A percentile compares a stretch with the other conserved stretches of the same genome.
Conservation (phyloP, 2,797 vertebrate species). For the Acanthurus leucopareius region DNA sequence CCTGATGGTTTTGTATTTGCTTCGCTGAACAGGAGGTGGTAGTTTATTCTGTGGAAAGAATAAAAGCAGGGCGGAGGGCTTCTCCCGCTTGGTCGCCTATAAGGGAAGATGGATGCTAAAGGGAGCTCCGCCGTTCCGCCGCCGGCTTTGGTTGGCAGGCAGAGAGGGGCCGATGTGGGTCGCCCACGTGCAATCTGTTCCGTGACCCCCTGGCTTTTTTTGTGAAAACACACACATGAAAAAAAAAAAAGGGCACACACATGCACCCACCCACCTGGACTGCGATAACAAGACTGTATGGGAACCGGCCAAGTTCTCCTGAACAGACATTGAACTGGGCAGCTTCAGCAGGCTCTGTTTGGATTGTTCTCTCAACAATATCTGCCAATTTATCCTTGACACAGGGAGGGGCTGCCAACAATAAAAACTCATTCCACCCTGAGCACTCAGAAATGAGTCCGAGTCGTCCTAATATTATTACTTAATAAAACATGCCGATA, state of each 20-base stretch:
- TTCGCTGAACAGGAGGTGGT: slow-evolving; percentile 36
- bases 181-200: slow-evolving; percentile 76
- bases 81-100: slow-evolving; percentile 7
- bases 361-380: slow-evolving; percentile 57
- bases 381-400: slow-evolving; percentile 56
- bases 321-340: slow-evolving; percentile 55
- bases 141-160: slow-evolving; percentile 63
- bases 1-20: slow-evolving; percentile 24
- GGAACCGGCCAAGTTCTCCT: slow-evolving; percentile 64
- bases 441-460: slow-evolving; percentile 37
- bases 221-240: slow-evolving; percentile 48
- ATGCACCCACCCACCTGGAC: slow-evolving; percentile 47
- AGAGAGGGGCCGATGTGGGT: slow-evolving; percentile 35
- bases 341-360: slow-evolving; percentile 49
- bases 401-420: slow-evolving; percentile 35
- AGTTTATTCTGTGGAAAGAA: slow-evolving; percentile 51
- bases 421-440: slow-evolving; percentile 60
- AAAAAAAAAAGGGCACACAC: slow-evolving; percentile 26
- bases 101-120: slow-evolving; percentile 37
- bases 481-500: slow-evolving; percentile 28
- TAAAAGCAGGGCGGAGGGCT: slow-evolving; percentile 14
- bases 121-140: slow-evolving; percentile 35
- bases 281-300: slow-evolving; percentile 54
- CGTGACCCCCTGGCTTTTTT: slow-evolving; percentile 70
- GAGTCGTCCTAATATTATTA: slow-evolving; percentile 36